A percentile compares a stretch with the other conserved stretches of the same genome.
Evolutionary conservation across 2,888 invertebrate genomes (phyloP).

Genomic region (Ormyrus rosae): DNA sequence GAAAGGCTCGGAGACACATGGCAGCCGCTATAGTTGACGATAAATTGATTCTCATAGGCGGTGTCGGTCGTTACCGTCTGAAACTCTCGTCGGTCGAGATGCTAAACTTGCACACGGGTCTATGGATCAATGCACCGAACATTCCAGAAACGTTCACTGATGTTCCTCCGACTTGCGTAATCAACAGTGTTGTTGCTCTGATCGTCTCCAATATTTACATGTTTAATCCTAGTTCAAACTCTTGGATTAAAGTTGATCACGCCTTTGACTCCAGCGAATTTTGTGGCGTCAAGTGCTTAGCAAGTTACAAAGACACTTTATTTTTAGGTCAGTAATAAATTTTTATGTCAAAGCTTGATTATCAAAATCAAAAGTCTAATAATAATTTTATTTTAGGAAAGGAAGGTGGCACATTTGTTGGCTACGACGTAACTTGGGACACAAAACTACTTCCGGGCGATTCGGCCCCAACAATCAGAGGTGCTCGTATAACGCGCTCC

Average conservation of each 20-base stretch:
- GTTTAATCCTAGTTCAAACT: slow-evolving; percentile 59
- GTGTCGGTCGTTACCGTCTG: slow-evolving; percentile 65
- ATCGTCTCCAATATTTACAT: slow-evolving; percentile 61
- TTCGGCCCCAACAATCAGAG: background rate
- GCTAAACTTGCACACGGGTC: slow-evolving; percentile 65
- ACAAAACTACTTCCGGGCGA: background rate
- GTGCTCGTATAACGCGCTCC: slow-evolving; percentile 35
- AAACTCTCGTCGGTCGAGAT: slow-evolving; percentile 64
- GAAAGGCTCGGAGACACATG: slow-evolving; percentile 67
- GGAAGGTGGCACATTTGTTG: slow-evolving; percentile 50
- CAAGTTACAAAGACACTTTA: slow-evolving; percentile 46
- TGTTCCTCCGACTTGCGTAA: slow-evolving; percentile 62
- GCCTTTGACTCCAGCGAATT: slow-evolving; percentile 42
- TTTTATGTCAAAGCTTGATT: background rate
- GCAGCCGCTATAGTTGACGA: slow-evolving; percentile 63
- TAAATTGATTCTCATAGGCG: slow-evolving; percentile 66
- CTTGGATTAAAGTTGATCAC: slow-evolving; percentile 59
- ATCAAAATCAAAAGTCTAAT: background rate
- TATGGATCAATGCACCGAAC: slow-evolving; percentile 61
- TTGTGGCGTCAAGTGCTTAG: slow-evolving; percentile 46
- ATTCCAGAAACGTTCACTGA: slow-evolving; percentile 65
- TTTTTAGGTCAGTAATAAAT: slow-evolving; percentile 42
- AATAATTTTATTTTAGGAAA: slow-evolving; percentile 41
- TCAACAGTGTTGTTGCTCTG: slow-evolving; percentile 62
- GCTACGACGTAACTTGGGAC: slow-evolving; percentile 51